Base-by-base conservation (phyloP, 1,140 invertebrate species). In the Cataglyphis hispanica region DNA sequence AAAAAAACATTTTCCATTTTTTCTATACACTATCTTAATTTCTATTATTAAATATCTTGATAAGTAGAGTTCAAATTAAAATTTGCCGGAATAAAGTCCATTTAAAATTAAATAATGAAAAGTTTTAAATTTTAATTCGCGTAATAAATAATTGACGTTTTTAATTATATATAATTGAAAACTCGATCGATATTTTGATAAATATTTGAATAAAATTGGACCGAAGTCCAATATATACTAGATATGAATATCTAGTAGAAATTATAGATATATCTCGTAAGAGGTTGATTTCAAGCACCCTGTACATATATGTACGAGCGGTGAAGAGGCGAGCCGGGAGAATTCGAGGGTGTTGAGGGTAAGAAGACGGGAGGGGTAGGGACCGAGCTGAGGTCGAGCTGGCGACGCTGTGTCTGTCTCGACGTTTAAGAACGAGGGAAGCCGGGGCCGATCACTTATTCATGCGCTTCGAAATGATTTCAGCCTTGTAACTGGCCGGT, bases 401-500 rank as follows among this genome's bases (percentile, higher is more conserved):
- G 91, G 91, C 91, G 91, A 91, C 91, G 86, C 66, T 27, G 87
- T 90, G 91, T 91, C 91, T 92, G 89, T 86, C 90, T 75, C 84
- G 84, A 69, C 86, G 86, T 53, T 84, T 56, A 76, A 74, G 72
- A 84, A 85, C 84, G 84, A 87, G 85, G 85, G 88, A 89, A 87
- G 76, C 87, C 67, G 84, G 69, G 69, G 75, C 70, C 90, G 85
- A 92, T 93, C 92, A 91, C 83, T 94, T 93, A 94, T 93, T 94
- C 92, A 94, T 93, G 86, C 86, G 83, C 84, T 87, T 84, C 91
- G 92, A 93, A 94, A 94, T 92, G 92, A 94, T 93, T 93, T 87
- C 88, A 89, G 78, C 89, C 90, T 90, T 87, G 86, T 85, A 78
- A 75, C 58, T 25, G 74, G 63, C 53, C 63, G 13, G 13, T 53